phyloP scores from a whole-genome alignment of 2,113 vertebrate genomes.

The Meleagris gallopavo region DNA sequence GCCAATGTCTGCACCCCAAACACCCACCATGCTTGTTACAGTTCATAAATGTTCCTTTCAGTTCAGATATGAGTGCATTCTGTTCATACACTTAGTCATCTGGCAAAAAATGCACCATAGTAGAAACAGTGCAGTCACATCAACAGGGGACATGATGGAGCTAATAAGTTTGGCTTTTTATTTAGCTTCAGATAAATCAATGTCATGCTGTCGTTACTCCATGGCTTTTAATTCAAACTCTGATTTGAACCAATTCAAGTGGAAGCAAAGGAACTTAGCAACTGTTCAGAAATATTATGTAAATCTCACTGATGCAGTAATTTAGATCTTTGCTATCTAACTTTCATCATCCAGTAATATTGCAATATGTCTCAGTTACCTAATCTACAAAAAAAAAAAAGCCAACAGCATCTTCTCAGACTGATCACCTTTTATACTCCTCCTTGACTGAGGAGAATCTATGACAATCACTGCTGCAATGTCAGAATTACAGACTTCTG shows the following conservation, averaged over 20 bases:
- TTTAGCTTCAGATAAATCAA: not conserved
- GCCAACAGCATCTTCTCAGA: not conserved
- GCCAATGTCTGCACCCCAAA: not conserved
- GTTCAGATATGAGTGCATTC: not conserved
- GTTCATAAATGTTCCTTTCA: not conserved
- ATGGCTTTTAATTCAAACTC: not conserved
- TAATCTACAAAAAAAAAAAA: not conserved
- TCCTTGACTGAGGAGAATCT: not conserved
- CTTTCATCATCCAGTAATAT: not conserved
- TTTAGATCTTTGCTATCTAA: not conserved
- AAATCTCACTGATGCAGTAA: not conserved
- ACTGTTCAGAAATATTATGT: not conserved
- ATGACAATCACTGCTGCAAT: not conserved
- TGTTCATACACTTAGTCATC: not conserved
- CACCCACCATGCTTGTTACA: not conserved
- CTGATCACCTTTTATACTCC: not conserved
- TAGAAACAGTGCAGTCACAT: not conserved
- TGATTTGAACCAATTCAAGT: not conserved
- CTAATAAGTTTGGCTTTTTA: not conserved
- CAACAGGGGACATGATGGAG: not conserved
- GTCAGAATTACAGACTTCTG: not conserved
- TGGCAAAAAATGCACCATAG: not conserved
- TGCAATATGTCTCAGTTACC: not conserved
- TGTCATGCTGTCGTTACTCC: not conserved
- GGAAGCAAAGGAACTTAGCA: not conserved